Percentiles rank a stretch among this genome's conserved stretches.
Conservation (phyloP, 2,888 invertebrate genomes). For the Scaptomyza cyrtandrae region DNA sequence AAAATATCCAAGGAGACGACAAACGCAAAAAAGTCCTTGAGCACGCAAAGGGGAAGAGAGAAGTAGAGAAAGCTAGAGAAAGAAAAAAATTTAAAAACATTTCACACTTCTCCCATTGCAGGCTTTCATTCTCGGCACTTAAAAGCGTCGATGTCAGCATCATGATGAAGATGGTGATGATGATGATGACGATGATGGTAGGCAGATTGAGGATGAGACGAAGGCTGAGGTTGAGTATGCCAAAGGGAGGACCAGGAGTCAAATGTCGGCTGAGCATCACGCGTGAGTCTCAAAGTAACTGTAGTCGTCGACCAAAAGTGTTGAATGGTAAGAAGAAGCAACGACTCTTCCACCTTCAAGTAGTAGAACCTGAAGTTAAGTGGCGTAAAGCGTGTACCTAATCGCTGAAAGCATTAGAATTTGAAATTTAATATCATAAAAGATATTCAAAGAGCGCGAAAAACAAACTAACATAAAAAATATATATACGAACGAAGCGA, state of each 20-base stretch:
- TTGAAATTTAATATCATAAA: conserved; percentile 80
- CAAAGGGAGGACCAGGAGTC: conserved; percentile 49
- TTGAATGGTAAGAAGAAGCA: conserved; percentile 11
- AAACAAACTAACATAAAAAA: conserved; percentile 26
- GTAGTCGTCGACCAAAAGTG: conserved; percentile 58
- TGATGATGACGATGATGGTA: conserved; percentile 25
- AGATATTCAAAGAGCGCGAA: conserved; percentile 67
- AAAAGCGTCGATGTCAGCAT: conserved; percentile 75
- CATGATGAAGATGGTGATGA: conserved; percentile 35
- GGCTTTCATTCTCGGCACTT: conserved; percentile 56
- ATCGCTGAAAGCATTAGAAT: conserved; percentile 82
- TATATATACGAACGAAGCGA: not conserved
- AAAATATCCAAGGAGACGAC: conserved; percentile 54
- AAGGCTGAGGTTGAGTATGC: conserved; percentile 13
- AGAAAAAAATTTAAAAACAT: conserved; percentile 15
- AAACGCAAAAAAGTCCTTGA: conserved; percentile 64
- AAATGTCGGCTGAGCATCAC: conserved; percentile 64
- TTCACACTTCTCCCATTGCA: conserved; percentile 42
- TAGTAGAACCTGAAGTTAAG: conserved; percentile 74
- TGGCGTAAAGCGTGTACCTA: conserved; percentile 80
- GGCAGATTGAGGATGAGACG: conserved; percentile 10
- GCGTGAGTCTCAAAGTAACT: conserved; percentile 68
- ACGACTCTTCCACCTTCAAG: conserved; percentile 14
- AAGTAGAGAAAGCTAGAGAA: not conserved
- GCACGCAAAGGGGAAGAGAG: conserved; percentile 45